A percentile compares a stretch with the other conserved stretches of the same genome.
Conservation (phyloP, 2,888 invertebrate species). For the Hololepta plana region DNA sequence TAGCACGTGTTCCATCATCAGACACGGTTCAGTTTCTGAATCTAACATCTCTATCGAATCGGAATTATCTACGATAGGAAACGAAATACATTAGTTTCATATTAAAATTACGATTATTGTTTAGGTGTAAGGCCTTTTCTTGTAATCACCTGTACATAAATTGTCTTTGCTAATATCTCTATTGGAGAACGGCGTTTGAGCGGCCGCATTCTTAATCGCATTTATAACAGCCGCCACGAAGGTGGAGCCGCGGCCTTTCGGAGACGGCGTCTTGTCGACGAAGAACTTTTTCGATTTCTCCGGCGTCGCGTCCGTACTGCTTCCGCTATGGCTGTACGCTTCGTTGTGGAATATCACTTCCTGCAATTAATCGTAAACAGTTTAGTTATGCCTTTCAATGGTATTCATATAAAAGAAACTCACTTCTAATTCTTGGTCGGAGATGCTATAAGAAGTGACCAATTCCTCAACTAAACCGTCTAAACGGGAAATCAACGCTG, state of each 20-base stretch:
- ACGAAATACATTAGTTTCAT: constrained; percentile 6
- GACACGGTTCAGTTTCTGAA: constrained; percentile 66
- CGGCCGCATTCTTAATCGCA: constrained; percentile 42
- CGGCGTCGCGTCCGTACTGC: constrained; percentile 49
- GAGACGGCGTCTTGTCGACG: constrained; percentile 30
- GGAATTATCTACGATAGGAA: constrained; percentile 33
- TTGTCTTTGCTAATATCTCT: constrained; percentile 19
- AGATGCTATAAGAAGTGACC: constrained; percentile 53
- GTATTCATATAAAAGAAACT: constrained; percentile 9
- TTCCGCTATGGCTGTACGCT: constrained; percentile 53
- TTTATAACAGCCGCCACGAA: constrained; percentile 57
- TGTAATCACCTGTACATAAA: constrained; percentile 3
- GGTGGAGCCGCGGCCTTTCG: constrained; percentile 43
- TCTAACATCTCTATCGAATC: constrained; percentile 64
- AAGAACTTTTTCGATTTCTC: constrained; percentile 23
- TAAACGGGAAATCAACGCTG: constrained; percentile 49
- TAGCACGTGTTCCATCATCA: constrained; percentile 62
- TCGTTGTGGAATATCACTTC: constrained; percentile 67
- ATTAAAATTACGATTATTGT: no score
- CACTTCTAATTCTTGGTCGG: constrained; percentile 56
- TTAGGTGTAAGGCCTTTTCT: no score
- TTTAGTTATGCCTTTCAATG: no score
- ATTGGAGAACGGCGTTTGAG: constrained; percentile 17
- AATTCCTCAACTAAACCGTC: constrained; percentile 55
- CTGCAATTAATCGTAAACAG: constrained; percentile 26